phyloP scores from a whole-genome alignment of 2,797 vertebrate genomes.

The Lophius americanus region DNA sequence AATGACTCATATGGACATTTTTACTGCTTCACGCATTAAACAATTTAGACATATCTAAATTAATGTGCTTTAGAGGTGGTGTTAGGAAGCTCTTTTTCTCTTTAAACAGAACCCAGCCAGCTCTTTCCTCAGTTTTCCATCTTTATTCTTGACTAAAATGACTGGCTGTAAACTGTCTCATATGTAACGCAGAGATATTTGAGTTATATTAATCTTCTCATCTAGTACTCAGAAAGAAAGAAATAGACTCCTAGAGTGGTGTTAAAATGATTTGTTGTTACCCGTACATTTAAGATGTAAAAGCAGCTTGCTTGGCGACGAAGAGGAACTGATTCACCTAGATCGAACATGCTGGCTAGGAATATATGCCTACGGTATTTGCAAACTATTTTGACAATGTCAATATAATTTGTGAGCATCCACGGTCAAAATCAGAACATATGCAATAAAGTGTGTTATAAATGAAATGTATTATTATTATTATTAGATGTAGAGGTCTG shows the following conservation, averaged over 20 bases:
- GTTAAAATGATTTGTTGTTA: not conserved
- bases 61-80: not conserved
- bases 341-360: not conserved
- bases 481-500: slow-evolving; percentile 33
- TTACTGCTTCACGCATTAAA: not conserved
- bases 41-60: too few species aligned
- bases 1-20: too few species aligned
- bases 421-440: slow-evolving; percentile 36
- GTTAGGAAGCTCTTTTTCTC: not conserved
- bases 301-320: slow-evolving; percentile 10
- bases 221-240: not conserved
- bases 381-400: slow-evolving; percentile 26
- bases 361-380: slow-evolving; percentile 10
- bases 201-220: not conserved
- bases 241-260: not conserved
- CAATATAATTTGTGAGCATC: slow-evolving; percentile 36
- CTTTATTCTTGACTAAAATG: not conserved
- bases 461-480: too few species aligned
- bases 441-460: slow-evolving; percentile 31
- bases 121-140: not conserved
- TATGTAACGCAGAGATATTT: not conserved
- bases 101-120: not conserved
- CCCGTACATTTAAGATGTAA: slow-evolving; percentile 1
- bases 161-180: not conserved
- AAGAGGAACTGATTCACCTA: not conserved